A percentile compares a stretch with the other conserved stretches of the same genome.
phyloP scores from a whole-genome alignment of 2,113 vertebrate genomes.

The Sula dactylatra region DNA sequence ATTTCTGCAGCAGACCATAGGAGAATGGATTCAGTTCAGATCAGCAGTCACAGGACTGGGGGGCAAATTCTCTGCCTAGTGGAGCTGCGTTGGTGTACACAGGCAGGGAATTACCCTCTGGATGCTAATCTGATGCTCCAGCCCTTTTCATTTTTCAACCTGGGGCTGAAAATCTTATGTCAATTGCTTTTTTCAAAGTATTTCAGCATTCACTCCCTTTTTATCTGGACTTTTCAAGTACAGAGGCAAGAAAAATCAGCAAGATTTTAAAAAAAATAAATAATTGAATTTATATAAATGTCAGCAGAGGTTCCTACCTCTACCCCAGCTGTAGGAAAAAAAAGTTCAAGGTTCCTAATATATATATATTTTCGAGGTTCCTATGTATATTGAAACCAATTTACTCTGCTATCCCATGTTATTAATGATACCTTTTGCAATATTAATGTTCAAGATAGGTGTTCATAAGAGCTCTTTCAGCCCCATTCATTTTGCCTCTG shows the following conservation, averaged over 20 bases:
- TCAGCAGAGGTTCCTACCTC: background rate
- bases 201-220: background rate
- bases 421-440: conserved; percentile 2
- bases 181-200: background rate
- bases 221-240: background rate
- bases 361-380: too few relatives aligned
- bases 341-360: too few relatives aligned
- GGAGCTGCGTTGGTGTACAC: background rate
- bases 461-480: background rate
- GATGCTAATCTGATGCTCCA: background rate
- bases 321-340: background rate
- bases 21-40: background rate
- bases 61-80: background rate
- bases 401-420: background rate
- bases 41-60: background rate
- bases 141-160: background rate
- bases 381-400: background rate
- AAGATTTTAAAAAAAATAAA: background rate
- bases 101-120: background rate
- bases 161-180: background rate
- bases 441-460: background rate
- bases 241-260: background rate
- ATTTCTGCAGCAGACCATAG: background rate
- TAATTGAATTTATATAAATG: background rate
- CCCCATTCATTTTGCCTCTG: background rate